phyloP scores from a whole-genome alignment of 2,888 invertebrate genomes.

The Furcula furcula region DNA sequence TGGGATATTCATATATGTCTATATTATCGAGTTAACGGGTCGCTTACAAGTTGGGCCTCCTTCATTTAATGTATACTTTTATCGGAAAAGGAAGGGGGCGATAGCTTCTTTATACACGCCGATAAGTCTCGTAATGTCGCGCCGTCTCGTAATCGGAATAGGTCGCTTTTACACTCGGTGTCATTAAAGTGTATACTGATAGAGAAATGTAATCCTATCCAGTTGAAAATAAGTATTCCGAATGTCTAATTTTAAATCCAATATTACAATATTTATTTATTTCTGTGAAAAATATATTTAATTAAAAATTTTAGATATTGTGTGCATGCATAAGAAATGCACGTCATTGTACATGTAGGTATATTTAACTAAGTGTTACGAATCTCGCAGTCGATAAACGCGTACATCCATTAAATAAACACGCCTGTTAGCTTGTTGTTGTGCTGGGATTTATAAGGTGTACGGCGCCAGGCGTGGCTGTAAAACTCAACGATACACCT shows the following conservation, averaged over 20 bases:
- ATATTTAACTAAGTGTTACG: slow-evolving; percentile 19
- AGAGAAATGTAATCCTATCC: no score
- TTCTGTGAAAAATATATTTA: no score
- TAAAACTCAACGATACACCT: slow-evolving; percentile 78
- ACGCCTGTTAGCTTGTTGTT: slow-evolving; percentile 47
- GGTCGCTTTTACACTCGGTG: no score
- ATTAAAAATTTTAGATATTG: no score
- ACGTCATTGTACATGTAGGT: no score
- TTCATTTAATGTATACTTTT: slow-evolving; percentile 53
- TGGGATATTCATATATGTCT: slow-evolving; percentile 34
- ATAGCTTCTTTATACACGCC: slow-evolving; percentile 46
- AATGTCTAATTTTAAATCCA: no score
- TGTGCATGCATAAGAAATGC: no score
- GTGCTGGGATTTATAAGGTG: slow-evolving; percentile 56
- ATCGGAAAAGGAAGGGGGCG: slow-evolving; percentile 52
- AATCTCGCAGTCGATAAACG: slow-evolving; percentile 21
- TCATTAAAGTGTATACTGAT: no score
- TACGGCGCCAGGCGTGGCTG: slow-evolving; percentile 56
- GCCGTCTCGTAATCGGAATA: slow-evolving; percentile 25
- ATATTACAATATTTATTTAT: no score
- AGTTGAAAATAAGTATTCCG: no score
- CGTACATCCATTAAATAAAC: slow-evolving; percentile 21
- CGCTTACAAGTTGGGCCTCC: slow-evolving; percentile 45
- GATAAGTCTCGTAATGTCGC: slow-evolving; percentile 26
- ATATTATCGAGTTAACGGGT: slow-evolving; percentile 32